Evolutionary conservation across 2,888 invertebrate species (phyloP), one percentile per base, ranked within the genome.

Genomic region (Pyrocoelia pectoralis): DNA sequence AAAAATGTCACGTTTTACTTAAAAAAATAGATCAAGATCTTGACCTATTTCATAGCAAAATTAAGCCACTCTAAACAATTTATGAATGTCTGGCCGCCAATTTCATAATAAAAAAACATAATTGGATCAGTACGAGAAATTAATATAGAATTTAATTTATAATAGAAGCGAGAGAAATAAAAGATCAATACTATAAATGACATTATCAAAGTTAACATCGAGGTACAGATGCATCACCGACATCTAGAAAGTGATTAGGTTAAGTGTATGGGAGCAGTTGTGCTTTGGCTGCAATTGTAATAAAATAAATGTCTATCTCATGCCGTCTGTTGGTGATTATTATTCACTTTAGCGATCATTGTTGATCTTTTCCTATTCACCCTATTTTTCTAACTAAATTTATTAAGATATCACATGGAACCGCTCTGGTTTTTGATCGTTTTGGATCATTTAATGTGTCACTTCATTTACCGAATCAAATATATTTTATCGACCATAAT

Each of bases 261-360:
- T 60, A 60, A 66, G 66, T 63, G 66, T 63, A 48, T 72, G 75
- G n/a, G 70, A 75, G 76, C 77, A 77, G 76, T 76, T 77, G 77
- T 75, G 74, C 73, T 72, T 67, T 56, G 71, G 60, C 69, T 71
- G 73, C 73, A 73, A 77, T 74, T 72, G 75, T 73, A 76, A 77
- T 77, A 77, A 77, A 77, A 77, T 77, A 77, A 77, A 78, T 76
- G 78, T 76, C 73, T 72, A 73, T 76, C 77, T 74, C 73, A 72
- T 75, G 74, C 73, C 73, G 71, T 73, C 72, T 70, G 72, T 70
- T 71, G 70, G 73, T 74, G 74, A 76, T 76, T 75, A 75, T 74
- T 70, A 75, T 76, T 75, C 76, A 72, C 75, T 77, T 76, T 75
- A 61, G 57, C 66, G 63, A 33, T 63, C 66, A 60, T 66, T 65